A percentile compares a stretch with the other conserved stretches of the same genome.
Evolutionary conservation across 2,113 vertebrate genomes (phyloP).

Genomic region (Semnopithecus entellus): DNA sequence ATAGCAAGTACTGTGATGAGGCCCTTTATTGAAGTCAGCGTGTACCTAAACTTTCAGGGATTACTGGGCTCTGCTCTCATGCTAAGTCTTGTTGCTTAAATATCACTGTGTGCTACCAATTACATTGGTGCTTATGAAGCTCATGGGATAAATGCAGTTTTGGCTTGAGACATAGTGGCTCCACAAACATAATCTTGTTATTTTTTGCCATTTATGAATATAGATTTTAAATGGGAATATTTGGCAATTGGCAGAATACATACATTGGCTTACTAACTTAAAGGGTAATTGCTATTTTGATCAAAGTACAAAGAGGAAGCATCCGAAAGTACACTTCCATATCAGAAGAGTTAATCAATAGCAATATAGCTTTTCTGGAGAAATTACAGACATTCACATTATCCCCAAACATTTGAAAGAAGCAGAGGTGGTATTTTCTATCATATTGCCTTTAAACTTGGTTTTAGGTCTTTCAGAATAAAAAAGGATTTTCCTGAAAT

Average conservation of each 20-base stretch:
- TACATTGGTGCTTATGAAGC: not conserved
- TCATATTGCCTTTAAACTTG: not conserved
- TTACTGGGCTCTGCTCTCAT: not conserved
- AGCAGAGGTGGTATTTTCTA: not conserved
- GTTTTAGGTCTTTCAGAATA: not conserved
- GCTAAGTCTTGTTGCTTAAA: not conserved
- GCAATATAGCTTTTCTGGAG: not conserved
- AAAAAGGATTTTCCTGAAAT: not conserved
- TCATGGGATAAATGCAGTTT: not conserved
- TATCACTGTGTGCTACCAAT: not conserved
- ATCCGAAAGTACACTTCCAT: not conserved
- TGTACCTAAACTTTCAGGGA: not conserved
- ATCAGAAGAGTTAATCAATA: not conserved
- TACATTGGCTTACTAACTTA: not conserved
- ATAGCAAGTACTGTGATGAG: not conserved
- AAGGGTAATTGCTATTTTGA: not conserved
- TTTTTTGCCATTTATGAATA: not conserved
- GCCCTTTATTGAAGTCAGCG: not conserved
- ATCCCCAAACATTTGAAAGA: not conserved
- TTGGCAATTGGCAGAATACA: not conserved
- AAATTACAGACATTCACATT: not conserved
- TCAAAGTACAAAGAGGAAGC: not conserved
- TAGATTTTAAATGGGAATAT: not conserved
- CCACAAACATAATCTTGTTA: not conserved
- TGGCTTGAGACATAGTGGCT: not conserved